phyloP scores from a whole-genome alignment of 1,140 invertebrate genomes.

The Macrobrachium nipponense region DNA sequence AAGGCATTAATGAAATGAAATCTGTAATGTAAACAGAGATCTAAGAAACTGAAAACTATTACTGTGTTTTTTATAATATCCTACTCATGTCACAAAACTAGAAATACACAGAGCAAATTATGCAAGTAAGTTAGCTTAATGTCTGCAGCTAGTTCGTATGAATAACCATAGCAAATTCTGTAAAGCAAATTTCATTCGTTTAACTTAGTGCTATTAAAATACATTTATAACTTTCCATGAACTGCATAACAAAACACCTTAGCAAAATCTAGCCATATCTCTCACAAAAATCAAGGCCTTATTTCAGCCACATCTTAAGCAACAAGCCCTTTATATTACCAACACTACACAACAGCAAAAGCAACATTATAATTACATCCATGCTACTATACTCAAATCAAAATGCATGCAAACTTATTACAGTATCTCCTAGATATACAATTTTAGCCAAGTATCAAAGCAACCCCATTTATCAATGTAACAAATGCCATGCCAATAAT shows the following conservation, averaged over 20 bases:
- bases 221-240: neutral
- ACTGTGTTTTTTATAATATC: neutral
- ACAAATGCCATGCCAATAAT: no score
- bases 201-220: neutral
- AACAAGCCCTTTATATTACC: neutral
- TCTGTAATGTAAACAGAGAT: neutral
- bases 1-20: neutral
- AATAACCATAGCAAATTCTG: neutral
- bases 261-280: constrained; percentile 40
- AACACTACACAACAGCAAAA: constrained; percentile 12
- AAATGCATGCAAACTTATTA: neutral
- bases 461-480: neutral
- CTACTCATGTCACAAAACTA: neutral
- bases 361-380: constrained; percentile 11
- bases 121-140: neutral
- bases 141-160: no score
- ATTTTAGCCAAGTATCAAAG: constrained; percentile 30
- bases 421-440: constrained; percentile 21
- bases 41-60: neutral
- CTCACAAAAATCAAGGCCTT: constrained; percentile 30
- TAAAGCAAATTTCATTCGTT: neutral
- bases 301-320: constrained; percentile 11
- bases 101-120: neutral
- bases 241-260: constrained; percentile 5
- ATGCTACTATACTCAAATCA: constrained; percentile 1